phyloP scores from a whole-genome alignment of 2,113 vertebrate species.

The Podocnemis expansa region DNA sequence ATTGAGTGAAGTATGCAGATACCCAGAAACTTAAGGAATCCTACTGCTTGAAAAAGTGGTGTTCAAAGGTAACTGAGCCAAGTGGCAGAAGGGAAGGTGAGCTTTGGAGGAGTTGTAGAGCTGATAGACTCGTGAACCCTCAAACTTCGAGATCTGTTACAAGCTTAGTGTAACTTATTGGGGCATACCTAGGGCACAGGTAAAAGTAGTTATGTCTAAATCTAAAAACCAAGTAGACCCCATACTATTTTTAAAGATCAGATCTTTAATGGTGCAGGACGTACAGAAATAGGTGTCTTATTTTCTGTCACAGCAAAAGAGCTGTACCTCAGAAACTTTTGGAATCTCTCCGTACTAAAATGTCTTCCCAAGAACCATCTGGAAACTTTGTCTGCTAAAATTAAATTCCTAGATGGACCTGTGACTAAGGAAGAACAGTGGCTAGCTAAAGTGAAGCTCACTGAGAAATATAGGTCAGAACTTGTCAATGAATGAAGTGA shows the following conservation, averaged over 20 bases:
- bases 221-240: neutral
- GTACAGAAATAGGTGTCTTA: neutral
- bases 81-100: slow-evolving; percentile 17
- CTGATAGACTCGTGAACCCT: neutral
- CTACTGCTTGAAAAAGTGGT: neutral
- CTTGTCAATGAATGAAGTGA: neutral
- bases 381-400: neutral
- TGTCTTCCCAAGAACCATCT: neutral
- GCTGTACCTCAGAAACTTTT: neutral
- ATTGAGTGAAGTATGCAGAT: neutral
- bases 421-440: neutral
- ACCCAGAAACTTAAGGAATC: neutral
- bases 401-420: neutral
- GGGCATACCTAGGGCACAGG: neutral
- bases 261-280: neutral
- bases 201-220: neutral
- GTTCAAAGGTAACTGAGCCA: neutral
- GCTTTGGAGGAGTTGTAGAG: neutral
- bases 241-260: neutral
- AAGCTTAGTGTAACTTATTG: neutral
- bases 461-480: neutral
- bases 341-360: neutral
- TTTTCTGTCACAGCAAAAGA: neutral
- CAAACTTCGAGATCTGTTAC: neutral
- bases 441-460: neutral